These are phyloP conservation scores for Microtus agrestis DNA, from an alignment of 2,797 vertebrate species.

Conservation along the genomic window DNA sequence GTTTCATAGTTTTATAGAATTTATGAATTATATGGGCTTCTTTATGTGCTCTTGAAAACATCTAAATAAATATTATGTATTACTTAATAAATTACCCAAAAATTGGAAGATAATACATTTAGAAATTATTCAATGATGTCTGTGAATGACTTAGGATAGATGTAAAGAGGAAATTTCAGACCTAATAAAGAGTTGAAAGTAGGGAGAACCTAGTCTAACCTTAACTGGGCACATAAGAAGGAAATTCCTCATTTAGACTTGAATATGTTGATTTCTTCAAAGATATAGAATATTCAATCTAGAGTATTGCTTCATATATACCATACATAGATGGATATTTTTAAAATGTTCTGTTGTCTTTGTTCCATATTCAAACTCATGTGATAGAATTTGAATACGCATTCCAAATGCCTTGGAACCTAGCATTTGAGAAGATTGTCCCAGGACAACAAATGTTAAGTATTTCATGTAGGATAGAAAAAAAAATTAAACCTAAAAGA, in stretches of 20 bases:
- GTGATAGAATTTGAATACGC: constrained; percentile 11
- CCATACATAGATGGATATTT: background rate
- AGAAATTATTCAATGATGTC: background rate
- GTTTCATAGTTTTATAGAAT: background rate
- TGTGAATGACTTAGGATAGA: background rate
- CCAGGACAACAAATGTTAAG: background rate
- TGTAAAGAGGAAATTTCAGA: background rate
- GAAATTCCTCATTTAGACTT: background rate
- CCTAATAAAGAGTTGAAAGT: background rate
- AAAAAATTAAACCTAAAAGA: constrained; percentile 21
- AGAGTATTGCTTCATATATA: background rate
- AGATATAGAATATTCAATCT: background rate
- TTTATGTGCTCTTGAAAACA: background rate
- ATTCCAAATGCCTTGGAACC: background rate
- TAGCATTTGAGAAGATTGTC: background rate
- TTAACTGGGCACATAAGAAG: background rate
- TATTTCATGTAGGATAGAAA: background rate
- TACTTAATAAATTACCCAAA: background rate
- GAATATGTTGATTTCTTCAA: constrained; percentile 3
- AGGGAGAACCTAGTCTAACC: background rate
- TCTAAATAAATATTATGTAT: background rate
- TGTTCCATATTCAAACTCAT: background rate
- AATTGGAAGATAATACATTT: background rate
- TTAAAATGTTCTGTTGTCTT: background rate
- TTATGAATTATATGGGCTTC: background rate